A percentile compares a stretch with the other conserved stretches of the same genome.
phyloP scores from a whole-genome alignment of 2,113 vertebrate species.

The Vulpes ferrilata region DNA sequence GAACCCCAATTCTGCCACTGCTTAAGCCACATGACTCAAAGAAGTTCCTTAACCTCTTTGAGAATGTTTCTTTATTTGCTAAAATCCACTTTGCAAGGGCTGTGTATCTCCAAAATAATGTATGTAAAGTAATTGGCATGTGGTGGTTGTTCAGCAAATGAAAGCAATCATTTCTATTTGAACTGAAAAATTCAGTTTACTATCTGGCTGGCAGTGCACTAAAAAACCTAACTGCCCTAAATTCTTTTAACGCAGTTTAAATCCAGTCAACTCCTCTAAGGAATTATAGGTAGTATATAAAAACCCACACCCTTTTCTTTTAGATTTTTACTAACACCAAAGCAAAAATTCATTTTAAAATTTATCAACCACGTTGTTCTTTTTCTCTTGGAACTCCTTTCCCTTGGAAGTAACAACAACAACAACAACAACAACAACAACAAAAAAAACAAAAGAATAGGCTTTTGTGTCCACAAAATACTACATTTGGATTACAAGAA shows the following conservation, averaged over 20 bases:
- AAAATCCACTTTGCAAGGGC: neutral
- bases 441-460: neutral
- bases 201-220: neutral
- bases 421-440: neutral
- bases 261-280: neutral
- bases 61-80: neutral
- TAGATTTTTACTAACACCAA: neutral
- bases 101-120: neutral
- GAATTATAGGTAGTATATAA: neutral
- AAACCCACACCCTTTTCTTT: neutral
- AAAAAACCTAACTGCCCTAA: neutral
- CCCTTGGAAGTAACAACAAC: neutral
- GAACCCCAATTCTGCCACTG: neutral
- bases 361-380: neutral
- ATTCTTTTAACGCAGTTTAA: constrained; percentile 17
- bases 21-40: neutral
- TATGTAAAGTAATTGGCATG: neutral
- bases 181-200: neutral
- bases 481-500: neutral
- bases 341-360: constrained; percentile 24
- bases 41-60: neutral
- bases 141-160: neutral
- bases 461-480: constrained; percentile 25
- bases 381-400: neutral
- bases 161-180: neutral